Evolutionary conservation across 64 coral and sea anemone genomes (phyloP), one percentile per base, ranked within the genome.

Genomic region (Acropora tenuis): DNA sequence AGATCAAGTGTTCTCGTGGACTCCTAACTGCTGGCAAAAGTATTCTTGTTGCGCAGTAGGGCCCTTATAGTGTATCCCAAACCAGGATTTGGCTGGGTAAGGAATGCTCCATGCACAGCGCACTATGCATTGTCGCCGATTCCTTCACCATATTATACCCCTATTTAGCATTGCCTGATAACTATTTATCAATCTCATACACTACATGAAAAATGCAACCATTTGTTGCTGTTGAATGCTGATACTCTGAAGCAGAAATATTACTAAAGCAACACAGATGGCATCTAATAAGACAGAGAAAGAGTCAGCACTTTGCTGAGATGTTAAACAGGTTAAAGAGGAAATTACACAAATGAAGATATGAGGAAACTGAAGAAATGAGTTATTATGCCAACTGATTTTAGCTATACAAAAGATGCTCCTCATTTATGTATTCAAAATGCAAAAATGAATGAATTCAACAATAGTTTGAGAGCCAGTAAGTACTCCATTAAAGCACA

Each of bases 51-150:
- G 88, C 42, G 72, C 68, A 48, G 61, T 80, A 5, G 9, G 43
- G 53, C 61, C 74, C 13, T 76, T 41, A 50, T 88, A 88, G 71
- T 88, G 86, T 76, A 88, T 74, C 17, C 78, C 73, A 59, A 86
- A 88, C 74, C 87, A 88, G 69, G 87, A 88, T 76, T 77, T 44
- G 19, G 61, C 83, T 77, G 86, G 86, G 55, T 73, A 19, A 13
- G 61, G 61, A 50, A 88, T 77, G 17, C 45, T 43, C 73, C 71
- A 77, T 65, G 82, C 82, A 55, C 59, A 88, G n/a, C 47, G 86
- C 40, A 50, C 60, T 41, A 84, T 84, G 69, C 18, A 15, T 73
- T 73, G 69, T 41, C 18, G 3, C 69, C 69, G 69, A 73, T 73
- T 73, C 69, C 69, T 73, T 73, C 69, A 20, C 30, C 20, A 8